Base-by-base conservation (phyloP, 1,140 invertebrate species). In the Sminthurinus signatus region DNA sequence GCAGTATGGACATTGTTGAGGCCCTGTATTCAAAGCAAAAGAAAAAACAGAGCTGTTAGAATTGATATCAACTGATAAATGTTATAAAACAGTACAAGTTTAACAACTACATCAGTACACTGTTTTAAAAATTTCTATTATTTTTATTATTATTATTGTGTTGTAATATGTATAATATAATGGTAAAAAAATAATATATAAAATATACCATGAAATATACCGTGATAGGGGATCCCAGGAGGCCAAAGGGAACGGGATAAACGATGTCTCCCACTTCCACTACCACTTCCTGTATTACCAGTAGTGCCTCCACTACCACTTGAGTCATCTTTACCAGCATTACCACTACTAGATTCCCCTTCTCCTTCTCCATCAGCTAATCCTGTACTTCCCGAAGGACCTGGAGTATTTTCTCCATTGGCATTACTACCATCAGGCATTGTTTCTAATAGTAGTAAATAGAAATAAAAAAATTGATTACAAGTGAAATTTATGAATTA, bases 1-100 rank as follows among this genome's bases (percentile, higher is more conserved):
- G 42, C 72, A 73, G 55, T 73, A 73, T 23, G 72, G 72, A 65
- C 72, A 73, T 56, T 70, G 71, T 43, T 72, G 72, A 23, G 72
- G 69, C 25, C n/a, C n/a, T n/a, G n/a, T n/a, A n/a, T n/a, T n/a
- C n/a, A n/a, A n/a, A n/a, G n/a, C n/a, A n/a, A n/a, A n/a, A n/a
- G n/a, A n/a, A n/a, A n/a, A n/a, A n/a, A n/a, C n/a, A n/a, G n/a
- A n/a, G n/a, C n/a, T n/a, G n/a, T n/a, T n/a, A n/a, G n/a, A n/a
- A n/a, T n/a, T n/a, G n/a, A n/a, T n/a, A n/a, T n/a, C n/a, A n/a
- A n/a, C n/a, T n/a, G n/a, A n/a, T n/a, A n/a, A n/a, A n/a, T n/a
- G n/a, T n/a, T n/a, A n/a, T n/a, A n/a, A n/a, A n/a, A n/a, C n/a
- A n/a, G n/a, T n/a, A n/a, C n/a, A n/a, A n/a, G n/a, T n/a, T n/a